phyloP scores from a whole-genome alignment of 2,888 invertebrate genomes.

The Caenorhabditis auriculariae region DNA sequence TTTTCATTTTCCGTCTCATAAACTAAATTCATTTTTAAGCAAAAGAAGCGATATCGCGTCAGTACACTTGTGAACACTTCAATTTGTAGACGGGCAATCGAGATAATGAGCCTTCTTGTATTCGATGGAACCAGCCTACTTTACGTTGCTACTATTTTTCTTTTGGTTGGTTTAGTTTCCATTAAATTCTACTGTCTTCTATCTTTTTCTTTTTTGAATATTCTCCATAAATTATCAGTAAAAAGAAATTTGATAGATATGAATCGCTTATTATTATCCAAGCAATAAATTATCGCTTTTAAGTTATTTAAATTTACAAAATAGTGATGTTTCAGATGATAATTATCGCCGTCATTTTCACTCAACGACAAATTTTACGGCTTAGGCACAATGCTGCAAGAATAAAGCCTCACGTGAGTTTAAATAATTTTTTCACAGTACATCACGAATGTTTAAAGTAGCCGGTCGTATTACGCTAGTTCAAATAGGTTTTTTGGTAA shows the following conservation, averaged over 20 bases:
- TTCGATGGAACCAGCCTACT: conserved; percentile 38
- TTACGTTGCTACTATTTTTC: conserved; percentile 20
- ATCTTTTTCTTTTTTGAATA: not conserved
- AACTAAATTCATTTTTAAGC: no score
- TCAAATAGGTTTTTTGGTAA: no score
- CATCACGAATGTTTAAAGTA: no score
- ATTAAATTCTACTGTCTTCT: not conserved
- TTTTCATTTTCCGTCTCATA: no score
- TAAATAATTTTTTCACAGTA: conserved; percentile 14
- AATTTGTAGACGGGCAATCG: no score
- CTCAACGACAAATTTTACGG: conserved; percentile 52
- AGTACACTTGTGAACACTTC: no score
- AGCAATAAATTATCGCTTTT: not conserved
- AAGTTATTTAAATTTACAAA: no score
- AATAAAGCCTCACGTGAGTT: conserved; percentile 41
- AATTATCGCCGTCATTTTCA: conserved; percentile 38
- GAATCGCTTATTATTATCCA: not conserved
- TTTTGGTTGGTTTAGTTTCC: conserved; percentile 14
- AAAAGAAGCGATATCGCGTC: no score
- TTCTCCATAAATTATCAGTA: no score
- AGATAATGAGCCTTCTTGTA: conserved; percentile 9
- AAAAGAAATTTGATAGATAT: no score
- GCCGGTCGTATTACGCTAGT: no score
- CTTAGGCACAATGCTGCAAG: conserved; percentile 52
- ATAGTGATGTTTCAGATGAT: conserved; percentile 33